These are phyloP conservation scores for Sturnus vulgaris DNA, from an alignment of 2,113 vertebrate species.

Conservation along the genomic window DNA sequence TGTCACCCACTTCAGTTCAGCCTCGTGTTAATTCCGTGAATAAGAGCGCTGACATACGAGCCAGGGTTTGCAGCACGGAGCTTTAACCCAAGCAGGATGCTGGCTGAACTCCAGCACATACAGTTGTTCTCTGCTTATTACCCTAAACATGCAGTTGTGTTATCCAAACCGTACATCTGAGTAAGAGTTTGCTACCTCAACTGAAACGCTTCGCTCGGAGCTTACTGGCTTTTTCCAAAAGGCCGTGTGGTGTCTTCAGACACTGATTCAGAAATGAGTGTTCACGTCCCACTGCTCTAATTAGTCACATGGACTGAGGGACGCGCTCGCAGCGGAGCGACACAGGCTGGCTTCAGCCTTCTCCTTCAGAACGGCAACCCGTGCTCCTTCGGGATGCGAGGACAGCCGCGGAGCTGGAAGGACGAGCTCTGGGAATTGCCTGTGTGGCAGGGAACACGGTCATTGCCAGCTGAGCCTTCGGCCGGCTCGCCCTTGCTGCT, in stretches of 20 bases:
- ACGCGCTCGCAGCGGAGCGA: neutral
- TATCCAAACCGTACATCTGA: neutral
- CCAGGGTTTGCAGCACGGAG: neutral
- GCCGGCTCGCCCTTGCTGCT: neutral
- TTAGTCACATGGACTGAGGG: neutral
- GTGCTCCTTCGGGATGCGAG: neutral
- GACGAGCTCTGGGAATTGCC: fast-evolving
- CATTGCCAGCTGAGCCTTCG: neutral
- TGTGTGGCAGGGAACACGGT: neutral
- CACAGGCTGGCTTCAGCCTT: neutral
- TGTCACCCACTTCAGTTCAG: neutral
- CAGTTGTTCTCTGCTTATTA: neutral
- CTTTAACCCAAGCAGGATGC: neutral
- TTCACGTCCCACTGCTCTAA: neutral
- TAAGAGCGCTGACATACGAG: neutral
- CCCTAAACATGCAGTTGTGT: neutral
- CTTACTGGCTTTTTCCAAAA: neutral
- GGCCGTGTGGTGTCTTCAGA: neutral
- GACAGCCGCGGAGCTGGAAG: neutral
- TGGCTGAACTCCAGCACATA: neutral
- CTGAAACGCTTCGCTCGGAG: neutral
- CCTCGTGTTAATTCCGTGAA: neutral
- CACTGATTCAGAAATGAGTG: conserved; percentile 50
- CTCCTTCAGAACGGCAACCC: neutral
- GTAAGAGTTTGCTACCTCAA: neutral